phyloP scores from a whole-genome alignment of 2,113 vertebrate species.

The Cebus imitator region DNA sequence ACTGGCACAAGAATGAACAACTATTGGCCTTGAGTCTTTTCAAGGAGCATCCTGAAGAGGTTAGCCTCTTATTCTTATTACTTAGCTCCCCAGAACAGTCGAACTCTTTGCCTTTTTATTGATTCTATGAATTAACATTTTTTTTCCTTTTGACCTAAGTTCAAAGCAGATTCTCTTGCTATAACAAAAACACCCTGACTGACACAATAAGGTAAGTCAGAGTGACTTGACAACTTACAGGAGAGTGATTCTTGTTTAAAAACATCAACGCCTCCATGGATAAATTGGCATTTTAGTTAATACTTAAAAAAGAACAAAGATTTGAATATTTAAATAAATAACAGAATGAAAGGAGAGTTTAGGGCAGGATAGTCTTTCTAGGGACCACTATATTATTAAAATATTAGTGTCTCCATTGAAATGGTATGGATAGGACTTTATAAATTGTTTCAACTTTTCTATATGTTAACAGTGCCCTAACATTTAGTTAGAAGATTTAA shows the following conservation, averaged over 20 bases:
- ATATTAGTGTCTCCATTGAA: not conserved
- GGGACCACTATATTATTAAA: no score
- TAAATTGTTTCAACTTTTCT: not conserved
- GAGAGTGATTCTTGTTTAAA: not conserved
- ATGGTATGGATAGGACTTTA: no score
- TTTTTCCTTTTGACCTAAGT: not conserved
- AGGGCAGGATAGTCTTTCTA: not conserved
- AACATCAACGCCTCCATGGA: not conserved
- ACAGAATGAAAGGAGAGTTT: not conserved
- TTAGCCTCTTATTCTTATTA: not conserved
- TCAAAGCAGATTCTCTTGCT: not conserved
- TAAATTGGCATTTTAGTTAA: not conserved
- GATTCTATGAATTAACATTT: not conserved
- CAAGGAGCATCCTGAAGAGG: not conserved
- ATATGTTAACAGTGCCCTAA: not conserved
- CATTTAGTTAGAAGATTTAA: not conserved
- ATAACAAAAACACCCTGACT: not conserved
- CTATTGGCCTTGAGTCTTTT: not conserved
- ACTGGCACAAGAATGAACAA: not conserved
- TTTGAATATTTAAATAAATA: not conserved
- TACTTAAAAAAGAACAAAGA: not conserved
- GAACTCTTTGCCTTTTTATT: not conserved
- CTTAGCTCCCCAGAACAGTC: not conserved
- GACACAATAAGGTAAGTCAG: not conserved
- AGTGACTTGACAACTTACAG: not conserved